Evolutionary conservation across 2,113 vertebrate genomes (phyloP), one percentile per base, ranked within the genome.

Genomic region (Chlamydotis undulata): DNA sequence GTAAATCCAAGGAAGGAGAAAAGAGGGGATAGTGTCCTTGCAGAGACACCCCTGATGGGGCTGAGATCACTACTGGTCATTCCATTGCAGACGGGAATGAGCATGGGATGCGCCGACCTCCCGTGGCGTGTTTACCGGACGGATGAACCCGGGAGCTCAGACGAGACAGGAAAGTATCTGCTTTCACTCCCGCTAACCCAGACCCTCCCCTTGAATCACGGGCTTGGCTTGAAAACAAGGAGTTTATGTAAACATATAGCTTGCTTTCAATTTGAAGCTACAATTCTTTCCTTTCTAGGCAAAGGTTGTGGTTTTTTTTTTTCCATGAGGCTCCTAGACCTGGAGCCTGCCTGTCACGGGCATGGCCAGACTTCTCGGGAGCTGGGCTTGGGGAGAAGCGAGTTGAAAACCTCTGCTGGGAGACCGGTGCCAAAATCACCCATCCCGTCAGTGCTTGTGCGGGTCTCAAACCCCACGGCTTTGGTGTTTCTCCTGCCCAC

Each of bases 121-220:
- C 93, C 0, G 29, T 19, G 14, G 87, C 0, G 9, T 60, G n/a
- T 89, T 94, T 83, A 26, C 76, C 1, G 50, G n/a, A 26, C 0
- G 4, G 68, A 57, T 83, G 86, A 90, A 3, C 41, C 39, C 67
- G n/a, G 79, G 79, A 79, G 67, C 80, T 96, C 95, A 94, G 92
- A 91, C 92, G 6, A 14, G 92, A 93, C 76, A 61, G 94, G 76
- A 93, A 95, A 70, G 41, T 33, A 81, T 89, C 47, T 0, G 9
- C n/a, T 93, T 95, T 92, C 88, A 85, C 63, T 90, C 85, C 82
- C 2, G 6, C 35, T 69, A 80, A 43, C 26, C 53, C 82, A 31
- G 92, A 69, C 70, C 90, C 78, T 92, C 68, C 94, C 92, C 56
- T 77, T 90, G 92, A 83, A 96, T 90, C 95, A 96, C 83, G 53